Evolutionary conservation across 2,113 vertebrate genomes (phyloP), one percentile per base, ranked within the genome.

Genomic region (Pycnonotus jocosus): DNA sequence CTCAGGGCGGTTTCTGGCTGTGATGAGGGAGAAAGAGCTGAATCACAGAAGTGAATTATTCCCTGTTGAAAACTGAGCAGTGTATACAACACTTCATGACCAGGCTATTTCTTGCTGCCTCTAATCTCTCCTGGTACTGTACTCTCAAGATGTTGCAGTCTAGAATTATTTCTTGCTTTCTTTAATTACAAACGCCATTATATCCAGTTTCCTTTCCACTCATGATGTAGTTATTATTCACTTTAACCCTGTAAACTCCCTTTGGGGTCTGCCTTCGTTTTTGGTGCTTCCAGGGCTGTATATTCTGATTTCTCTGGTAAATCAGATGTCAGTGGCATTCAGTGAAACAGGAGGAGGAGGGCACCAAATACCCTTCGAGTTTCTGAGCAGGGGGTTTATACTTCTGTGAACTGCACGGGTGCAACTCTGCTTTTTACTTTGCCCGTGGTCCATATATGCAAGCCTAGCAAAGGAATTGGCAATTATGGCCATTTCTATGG

Each of bases 1-100:
- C 92, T 96, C 88, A 95, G 72, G 92, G 95, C 42, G 0, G 48
- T 95, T 92, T 96, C 94, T 94, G 64, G 45, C 94, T 95, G 85
- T 92, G 93, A 95, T 37, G 86, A 93, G 82, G 90, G 79, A 96
- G 79, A 78, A 90, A 35, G 82, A 83, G 72, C n/a, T 40, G 85
- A 95, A 74, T 70, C 30, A 13, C 51, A 15, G 40, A 51, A 95
- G 82, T 92, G 90, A 93, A 88, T 81, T 86, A 95, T 96, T 96
- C 93, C 90, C 91, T 76, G 17, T 20, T 96, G 93, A 76, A 88
- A 95, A 70, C 57, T 54, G 56, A 81, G 13, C 53, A 76, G 65
- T 78, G 65, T 80, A 33, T 27, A 73, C 76, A 84, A 56, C 40
- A 31, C 89, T 70, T 73, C 69, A 53, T 69, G 91, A 27, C 91